Conservation (phyloP, 2,888 invertebrate species). For the Dryobotodes eremita region DNA sequence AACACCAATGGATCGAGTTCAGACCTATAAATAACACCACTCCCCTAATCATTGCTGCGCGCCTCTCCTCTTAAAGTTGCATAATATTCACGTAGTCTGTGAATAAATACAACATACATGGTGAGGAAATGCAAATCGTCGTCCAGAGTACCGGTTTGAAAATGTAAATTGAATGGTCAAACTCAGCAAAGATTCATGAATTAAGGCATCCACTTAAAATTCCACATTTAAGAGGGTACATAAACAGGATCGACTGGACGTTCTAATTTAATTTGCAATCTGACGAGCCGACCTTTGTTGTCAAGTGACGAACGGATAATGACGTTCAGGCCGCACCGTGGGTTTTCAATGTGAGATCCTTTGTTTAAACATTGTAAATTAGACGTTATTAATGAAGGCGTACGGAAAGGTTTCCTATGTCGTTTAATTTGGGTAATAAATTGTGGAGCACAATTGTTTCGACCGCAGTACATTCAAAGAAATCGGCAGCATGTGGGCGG, state of each 20-base stretch:
- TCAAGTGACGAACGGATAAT: slow-evolving; percentile 82
- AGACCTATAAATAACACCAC: slow-evolving; percentile 79
- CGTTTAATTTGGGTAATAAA: slow-evolving; percentile 77
- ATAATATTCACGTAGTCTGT: slow-evolving; percentile 75
- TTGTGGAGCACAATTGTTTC: slow-evolving; percentile 71
- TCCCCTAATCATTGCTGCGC: slow-evolving; percentile 69
- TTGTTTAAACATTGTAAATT: slow-evolving; percentile 80
- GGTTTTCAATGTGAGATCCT: slow-evolving; percentile 74
- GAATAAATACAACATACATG: slow-evolving; percentile 81
- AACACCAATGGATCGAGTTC: slow-evolving; percentile 79
- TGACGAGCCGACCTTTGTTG: slow-evolving; percentile 81
- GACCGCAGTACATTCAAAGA: slow-evolving; percentile 69
- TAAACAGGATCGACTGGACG: slow-evolving; percentile 81
- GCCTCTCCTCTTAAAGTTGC: slow-evolving; percentile 66
- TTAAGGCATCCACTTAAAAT: slow-evolving; percentile 86
- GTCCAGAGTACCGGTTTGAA: slow-evolving; percentile 82
- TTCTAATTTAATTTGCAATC: slow-evolving; percentile 87
- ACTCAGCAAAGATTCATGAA: slow-evolving; percentile 86
- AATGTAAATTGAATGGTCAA: slow-evolving; percentile 88
- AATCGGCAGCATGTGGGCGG: slow-evolving; percentile 55
- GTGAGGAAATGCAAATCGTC: slow-evolving; percentile 83
- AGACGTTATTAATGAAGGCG: slow-evolving; percentile 81
- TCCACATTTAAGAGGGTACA: slow-evolving; percentile 83
- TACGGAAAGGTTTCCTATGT: slow-evolving; percentile 78
- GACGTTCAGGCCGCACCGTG: slow-evolving; percentile 75